Base-by-base conservation (phyloP, 2,113 vertebrate species). In the Aramus guarauna region DNA sequence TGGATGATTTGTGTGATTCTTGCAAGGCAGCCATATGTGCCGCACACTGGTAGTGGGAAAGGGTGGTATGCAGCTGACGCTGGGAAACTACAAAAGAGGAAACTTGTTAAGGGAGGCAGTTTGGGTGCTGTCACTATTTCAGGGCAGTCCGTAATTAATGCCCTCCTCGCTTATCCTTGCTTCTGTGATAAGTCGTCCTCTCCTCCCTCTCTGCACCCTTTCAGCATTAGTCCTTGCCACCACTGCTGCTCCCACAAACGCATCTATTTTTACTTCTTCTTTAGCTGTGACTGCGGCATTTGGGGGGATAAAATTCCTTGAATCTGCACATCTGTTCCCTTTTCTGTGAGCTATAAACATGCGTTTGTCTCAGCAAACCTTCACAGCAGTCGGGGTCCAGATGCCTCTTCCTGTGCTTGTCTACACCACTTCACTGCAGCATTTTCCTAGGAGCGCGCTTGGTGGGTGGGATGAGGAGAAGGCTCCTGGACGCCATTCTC, bases 1-100 rank as follows among this genome's bases (percentile, higher is more conserved):
- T 48, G 92, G 85, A 83, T 98, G 97, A 98, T 97, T 97, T 97
- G 96, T 97, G 88, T 94, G 84, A 60, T 96, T 85, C 92, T 89
- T 88, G 88, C 85, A 89, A 96, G 82, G 80, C 55, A 91, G 86
- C 93, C 90, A 95, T 95, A 94, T 97, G 96, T 91, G 95, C 94
- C 80, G 94, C 80, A 53, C 83, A 83, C 88, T 85, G 84, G 90
- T 69, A 87, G 94, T 85, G 91, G 77, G 71, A 72, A 92, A 89
- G 83, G 83, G 63, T 85, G 91, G 62, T 55, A 73, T 58, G 91
- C 48, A 80, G 89, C 79, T 93, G 79, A 84, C 81, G 68, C 72
- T 91, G 71, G 69, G 43, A 75, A 92, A 66, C 79, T 85, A 69
- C 43, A 82, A 74, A 88, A 83, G 47, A 71, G 47, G 45, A 85